These are phyloP conservation scores for Sinodicranocentrus sp. DNA, from an alignment of 2,888 invertebrate species.

Conservation along the genomic window DNA sequence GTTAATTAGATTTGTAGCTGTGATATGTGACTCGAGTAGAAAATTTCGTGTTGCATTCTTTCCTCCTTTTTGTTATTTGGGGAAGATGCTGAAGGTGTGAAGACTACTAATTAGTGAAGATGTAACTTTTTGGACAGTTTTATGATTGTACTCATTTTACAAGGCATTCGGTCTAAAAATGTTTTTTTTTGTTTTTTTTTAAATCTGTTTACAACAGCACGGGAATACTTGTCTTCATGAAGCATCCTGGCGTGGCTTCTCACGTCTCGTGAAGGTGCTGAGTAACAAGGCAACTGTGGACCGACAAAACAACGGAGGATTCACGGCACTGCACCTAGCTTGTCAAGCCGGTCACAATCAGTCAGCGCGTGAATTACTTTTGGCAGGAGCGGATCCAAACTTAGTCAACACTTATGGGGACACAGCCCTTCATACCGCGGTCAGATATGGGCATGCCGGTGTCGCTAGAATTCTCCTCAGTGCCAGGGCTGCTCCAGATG, in stretches of 20 bases:
- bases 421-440: constrained; percentile 90
- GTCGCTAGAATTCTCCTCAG: constrained; percentile 96
- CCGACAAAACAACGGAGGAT: constrained; percentile 90
- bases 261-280: constrained; percentile 88
- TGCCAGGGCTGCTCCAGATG: constrained; percentile 90
- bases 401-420: constrained; percentile 78
- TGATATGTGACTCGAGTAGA: background rate
- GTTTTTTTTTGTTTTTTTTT: constrained; percentile 15
- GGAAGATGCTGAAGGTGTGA: constrained; percentile 36
- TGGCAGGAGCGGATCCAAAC: constrained; percentile 92
- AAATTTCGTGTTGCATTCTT: too few species aligned
- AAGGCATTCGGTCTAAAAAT: background rate
- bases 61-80: background rate
- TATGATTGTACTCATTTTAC: constrained; percentile 29
- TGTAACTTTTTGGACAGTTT: constrained; percentile 48
- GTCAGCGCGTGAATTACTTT: constrained; percentile 91
- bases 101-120: constrained; percentile 56
- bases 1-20: constrained; percentile 39
- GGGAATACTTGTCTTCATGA: constrained; percentile 97
- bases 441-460: constrained; percentile 97
- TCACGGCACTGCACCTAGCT: constrained; percentile 95
- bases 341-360: constrained; percentile 99
- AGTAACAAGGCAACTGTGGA: constrained; percentile 84
- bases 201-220: constrained; percentile 85
- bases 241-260: constrained; percentile 96